A percentile compares a stretch with the other conserved stretches of the same genome.
Conservation (phyloP, 2,797 vertebrate genomes). For the Holocentrus rufus region DNA sequence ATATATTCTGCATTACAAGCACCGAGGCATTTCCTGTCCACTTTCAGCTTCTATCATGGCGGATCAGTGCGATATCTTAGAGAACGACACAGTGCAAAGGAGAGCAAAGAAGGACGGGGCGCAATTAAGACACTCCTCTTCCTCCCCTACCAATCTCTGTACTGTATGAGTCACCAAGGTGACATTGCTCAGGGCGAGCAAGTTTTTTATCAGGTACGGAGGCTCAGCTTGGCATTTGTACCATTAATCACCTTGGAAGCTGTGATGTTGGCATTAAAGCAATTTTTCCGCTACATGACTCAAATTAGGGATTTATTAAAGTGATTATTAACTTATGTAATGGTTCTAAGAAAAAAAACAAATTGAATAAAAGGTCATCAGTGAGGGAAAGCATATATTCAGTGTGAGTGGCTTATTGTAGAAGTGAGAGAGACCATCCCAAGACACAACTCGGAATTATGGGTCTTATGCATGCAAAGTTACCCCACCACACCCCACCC, state of each 20-base stretch:
- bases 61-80: slow-evolving; percentile 61
- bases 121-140: slow-evolving; percentile 76
- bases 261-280: slow-evolving; percentile 69
- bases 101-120: slow-evolving; percentile 71
- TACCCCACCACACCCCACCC: too few relatives aligned
- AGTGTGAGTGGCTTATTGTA: slow-evolving; percentile 3
- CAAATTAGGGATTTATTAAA: slow-evolving; percentile 73
- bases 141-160: slow-evolving; percentile 64
- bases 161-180: slow-evolving; percentile 77
- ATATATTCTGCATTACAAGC: slow-evolving; percentile 52
- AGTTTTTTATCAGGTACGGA: slow-evolving; percentile 65
- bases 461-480: too few relatives aligned
- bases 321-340: slow-evolving; percentile 52
- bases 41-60: slow-evolving; percentile 55
- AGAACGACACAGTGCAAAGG: slow-evolving; percentile 62
- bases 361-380: slow-evolving; percentile 29
- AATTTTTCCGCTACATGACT: slow-evolving; percentile 52
- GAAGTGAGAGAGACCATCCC: slow-evolving; percentile 4
- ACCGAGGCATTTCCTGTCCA: slow-evolving; percentile 51
- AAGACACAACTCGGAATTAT: neutral
- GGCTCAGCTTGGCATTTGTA: slow-evolving; percentile 53
- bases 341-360: slow-evolving; percentile 51
- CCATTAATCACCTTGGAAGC: slow-evolving; percentile 73
- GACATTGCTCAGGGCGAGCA: slow-evolving; percentile 78
- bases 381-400: slow-evolving; percentile 12